Percentiles rank a stretch among this genome's conserved stretches.
Conservation (phyloP, 2,113 vertebrate genomes). For the Bujurquina vittata region DNA sequence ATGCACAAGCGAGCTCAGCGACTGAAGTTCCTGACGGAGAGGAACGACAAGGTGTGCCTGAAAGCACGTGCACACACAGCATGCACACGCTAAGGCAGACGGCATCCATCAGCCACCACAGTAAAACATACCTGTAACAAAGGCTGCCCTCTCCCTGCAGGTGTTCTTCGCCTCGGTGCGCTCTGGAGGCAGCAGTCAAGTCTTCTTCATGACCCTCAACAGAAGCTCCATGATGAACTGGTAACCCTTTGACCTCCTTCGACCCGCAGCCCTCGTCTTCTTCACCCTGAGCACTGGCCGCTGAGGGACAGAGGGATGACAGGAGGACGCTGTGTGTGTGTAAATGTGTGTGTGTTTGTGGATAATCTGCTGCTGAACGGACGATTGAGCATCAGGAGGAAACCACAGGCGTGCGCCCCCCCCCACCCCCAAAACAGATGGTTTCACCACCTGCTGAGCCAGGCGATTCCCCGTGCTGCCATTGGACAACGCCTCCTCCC, state of each 20-base stretch:
- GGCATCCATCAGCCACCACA: not conserved
- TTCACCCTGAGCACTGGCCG: not conserved
- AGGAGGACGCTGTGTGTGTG: conserved; percentile 27
- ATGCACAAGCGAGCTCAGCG: conserved; percentile 99
- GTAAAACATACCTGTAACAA: not conserved
- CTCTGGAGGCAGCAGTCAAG: conserved; percentile 99
- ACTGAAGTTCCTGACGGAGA: conserved; percentile 99
- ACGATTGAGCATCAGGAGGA: conserved; percentile 13
- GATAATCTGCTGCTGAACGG: conserved; percentile 37
- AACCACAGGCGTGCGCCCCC: conserved; percentile 3
- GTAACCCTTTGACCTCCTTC: conserved; percentile 80
- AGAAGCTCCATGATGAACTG: conserved; percentile 99
- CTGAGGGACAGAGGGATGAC: conserved; percentile 13
- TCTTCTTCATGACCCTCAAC: conserved; percentile 99
- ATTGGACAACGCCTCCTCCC: not conserved
- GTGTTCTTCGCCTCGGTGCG: conserved; percentile 99
- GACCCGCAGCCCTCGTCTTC: conserved; percentile 25
- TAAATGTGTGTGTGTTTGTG: conserved; percentile 24
- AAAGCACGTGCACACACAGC: not conserved
- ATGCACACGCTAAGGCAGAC: not conserved
- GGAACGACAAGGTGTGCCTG: conserved; percentile 94
- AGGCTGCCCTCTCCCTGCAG: conserved; percentile 69
- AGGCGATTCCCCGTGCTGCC: not conserved
- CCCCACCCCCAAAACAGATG: not conserved
- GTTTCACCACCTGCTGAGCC: not conserved